Conservation (phyloP, 1,140 invertebrate genomes). For the Forficula auricularia region DNA sequence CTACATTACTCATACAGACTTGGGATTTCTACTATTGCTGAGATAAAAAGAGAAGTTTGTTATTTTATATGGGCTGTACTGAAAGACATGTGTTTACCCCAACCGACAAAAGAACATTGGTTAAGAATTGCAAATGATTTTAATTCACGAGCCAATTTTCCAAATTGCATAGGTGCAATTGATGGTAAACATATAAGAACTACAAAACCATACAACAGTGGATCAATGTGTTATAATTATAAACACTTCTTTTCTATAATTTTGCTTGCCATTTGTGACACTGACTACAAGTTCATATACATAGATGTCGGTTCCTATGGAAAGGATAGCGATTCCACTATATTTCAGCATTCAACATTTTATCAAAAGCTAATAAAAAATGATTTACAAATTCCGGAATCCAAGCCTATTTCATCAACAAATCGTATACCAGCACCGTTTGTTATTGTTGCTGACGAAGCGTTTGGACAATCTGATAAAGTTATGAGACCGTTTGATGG, state of each 20-base stretch:
- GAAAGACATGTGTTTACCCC: slow-evolving; percentile 13
- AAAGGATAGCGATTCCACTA: neutral
- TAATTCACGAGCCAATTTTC: slow-evolving; percentile 19
- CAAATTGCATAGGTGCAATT: slow-evolving; percentile 20
- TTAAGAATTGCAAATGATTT: slow-evolving; percentile 16
- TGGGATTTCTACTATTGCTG: slow-evolving; percentile 17
- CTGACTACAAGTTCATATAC: slow-evolving; percentile 23
- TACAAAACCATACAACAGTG: slow-evolving; percentile 13
- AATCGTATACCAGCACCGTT: neutral
- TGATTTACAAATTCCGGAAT: neutral
- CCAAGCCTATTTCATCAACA: neutral
- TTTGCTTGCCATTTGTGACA: slow-evolving; percentile 23
- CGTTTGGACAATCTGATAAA: slow-evolving; percentile 13
- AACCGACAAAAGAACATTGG: slow-evolving; percentile 18
- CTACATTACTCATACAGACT: slow-evolving; percentile 21
- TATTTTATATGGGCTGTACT: slow-evolving; percentile 18
- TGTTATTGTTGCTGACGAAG: slow-evolving; percentile 17
- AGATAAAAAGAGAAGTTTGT: slow-evolving; percentile 18
- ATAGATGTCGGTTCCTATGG: slow-evolving; percentile 21
- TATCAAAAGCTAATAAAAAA: neutral
- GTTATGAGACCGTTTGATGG: slow-evolving; percentile 7
- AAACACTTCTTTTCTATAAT: slow-evolving; percentile 23
- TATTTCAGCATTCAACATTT: neutral
- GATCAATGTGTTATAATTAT: slow-evolving; percentile 23
- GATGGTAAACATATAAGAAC: slow-evolving; percentile 23